Conservation (phyloP, 2,888 invertebrate genomes). For the Erebia epiphron region DNA sequence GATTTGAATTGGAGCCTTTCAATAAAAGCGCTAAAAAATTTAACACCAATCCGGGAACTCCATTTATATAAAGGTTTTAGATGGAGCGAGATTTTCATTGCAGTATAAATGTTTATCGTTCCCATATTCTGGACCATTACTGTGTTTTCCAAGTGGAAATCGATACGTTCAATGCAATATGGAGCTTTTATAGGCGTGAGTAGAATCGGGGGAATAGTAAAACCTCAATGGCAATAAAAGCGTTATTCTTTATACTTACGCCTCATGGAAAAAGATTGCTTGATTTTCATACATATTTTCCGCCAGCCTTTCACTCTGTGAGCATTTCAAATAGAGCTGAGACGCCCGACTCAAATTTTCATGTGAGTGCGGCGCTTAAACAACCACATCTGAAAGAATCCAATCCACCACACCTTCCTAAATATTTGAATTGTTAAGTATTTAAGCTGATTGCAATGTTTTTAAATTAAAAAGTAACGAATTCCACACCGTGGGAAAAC, state of each 20-base stretch:
- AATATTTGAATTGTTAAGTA: no score
- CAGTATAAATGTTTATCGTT: conserved; percentile 38
- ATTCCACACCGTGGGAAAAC: no score
- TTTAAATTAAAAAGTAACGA: no score
- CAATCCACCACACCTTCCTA: no score
- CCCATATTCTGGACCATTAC: conserved; percentile 54
- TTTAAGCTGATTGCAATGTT: no score
- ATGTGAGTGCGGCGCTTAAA: no score
- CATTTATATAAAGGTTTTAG: conserved; percentile 11
- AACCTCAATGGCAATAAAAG: conserved; percentile 13
- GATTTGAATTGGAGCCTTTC: neutral
- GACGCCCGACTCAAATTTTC: no score
- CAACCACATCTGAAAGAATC: no score
- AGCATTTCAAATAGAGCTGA: no score
- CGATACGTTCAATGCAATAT: conserved; percentile 61
- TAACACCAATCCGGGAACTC: neutral
- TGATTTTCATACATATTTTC: neutral
- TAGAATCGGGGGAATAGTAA: conserved; percentile 20
- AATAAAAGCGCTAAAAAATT: conserved; percentile 2
- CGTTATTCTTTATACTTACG: neutral
- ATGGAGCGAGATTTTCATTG: conserved; percentile 30
- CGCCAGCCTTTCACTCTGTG: neutral
- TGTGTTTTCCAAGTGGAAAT: conserved; percentile 67
- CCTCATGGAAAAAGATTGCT: neutral
- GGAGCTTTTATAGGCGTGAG: conserved; percentile 45